These are phyloP conservation scores for Dasyornis broadbenti DNA, from an alignment of 2,113 vertebrate species.

Conservation along the genomic window DNA sequence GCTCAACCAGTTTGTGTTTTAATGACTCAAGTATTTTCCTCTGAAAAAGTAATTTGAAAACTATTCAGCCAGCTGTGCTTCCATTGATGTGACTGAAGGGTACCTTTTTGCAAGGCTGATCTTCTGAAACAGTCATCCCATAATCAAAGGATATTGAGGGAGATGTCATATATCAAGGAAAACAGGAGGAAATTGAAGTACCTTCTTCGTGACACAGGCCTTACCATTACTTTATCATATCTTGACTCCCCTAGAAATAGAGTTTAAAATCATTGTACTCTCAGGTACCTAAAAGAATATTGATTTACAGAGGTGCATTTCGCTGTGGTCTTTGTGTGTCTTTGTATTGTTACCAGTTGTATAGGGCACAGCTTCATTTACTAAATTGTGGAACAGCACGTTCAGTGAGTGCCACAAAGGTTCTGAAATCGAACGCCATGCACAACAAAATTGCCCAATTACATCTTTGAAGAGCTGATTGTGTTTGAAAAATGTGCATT, in stretches of 20 bases:
- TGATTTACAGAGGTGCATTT: neutral
- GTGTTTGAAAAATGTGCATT: neutral
- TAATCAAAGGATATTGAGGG: neutral
- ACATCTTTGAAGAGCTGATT: neutral
- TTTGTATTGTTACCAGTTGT: neutral
- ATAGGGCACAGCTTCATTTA: neutral
- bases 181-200: neutral
- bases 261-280: neutral
- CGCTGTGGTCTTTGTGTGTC: neutral
- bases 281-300: neutral
- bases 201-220: neutral
- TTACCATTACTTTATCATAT: neutral
- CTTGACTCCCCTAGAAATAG: neutral
- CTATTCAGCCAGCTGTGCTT: neutral
- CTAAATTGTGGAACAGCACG: neutral
- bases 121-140: neutral
- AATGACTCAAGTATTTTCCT: neutral
- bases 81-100: neutral
- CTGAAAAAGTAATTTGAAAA: conserved; percentile 10
- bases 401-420: neutral
- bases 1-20: neutral
- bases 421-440: neutral
- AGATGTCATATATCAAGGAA: neutral
- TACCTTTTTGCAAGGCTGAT: neutral
- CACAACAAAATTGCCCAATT: neutral